Evolutionary conservation across 35 echinoderm and acorn worm species (phyloP), one percentile per base, ranked within the genome.

Genomic region (Anneissia japonica): DNA sequence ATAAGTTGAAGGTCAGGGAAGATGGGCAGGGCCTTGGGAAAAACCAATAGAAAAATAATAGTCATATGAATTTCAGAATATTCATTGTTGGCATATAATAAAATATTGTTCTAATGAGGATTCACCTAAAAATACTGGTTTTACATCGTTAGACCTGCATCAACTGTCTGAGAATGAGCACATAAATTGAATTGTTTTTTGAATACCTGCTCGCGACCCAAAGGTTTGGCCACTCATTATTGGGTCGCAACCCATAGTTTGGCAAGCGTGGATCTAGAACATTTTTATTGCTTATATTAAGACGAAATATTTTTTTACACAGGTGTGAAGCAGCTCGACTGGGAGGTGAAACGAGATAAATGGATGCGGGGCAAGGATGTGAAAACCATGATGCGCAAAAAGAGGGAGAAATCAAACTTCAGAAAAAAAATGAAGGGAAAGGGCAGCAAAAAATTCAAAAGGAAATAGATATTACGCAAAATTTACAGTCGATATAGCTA

Each of bases 291-390:
- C n/a, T n/a, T n/a, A n/a, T n/a, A n/a, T n/a, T n/a, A n/a, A n/a
- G n/a, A n/a, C n/a, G 12, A 16, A 39, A 4, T 73, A 21, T 86
- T 76, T 91, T 32, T 79, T n/a, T 77, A 36, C 43, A 19, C 86
- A 99, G 96, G 91, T 81, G 36, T 40, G 35, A 99, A 94, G 76
- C 96, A 99, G 84, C 87, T 99, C 16, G 76, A 92, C 10, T 99
- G 96, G 96, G 96, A 99, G 76, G 72, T 91, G 79, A 84, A 86
- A 36, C 75, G 96, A 83, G 92, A 99, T 74, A 83, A 87, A 31
- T 99, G 96, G 96, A 79, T 99, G 39, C 36, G 85, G 87, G 96
- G 89, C 33, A 76, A 77, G 45, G 96, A 99, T 72, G 35, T 76
- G 5, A 94, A 90, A 88, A 91, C 74, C 32, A 99, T 84, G 74